Conservation (phyloP, 64 coral and sea anemone genomes). For the Platygyra sinensis region DNA sequence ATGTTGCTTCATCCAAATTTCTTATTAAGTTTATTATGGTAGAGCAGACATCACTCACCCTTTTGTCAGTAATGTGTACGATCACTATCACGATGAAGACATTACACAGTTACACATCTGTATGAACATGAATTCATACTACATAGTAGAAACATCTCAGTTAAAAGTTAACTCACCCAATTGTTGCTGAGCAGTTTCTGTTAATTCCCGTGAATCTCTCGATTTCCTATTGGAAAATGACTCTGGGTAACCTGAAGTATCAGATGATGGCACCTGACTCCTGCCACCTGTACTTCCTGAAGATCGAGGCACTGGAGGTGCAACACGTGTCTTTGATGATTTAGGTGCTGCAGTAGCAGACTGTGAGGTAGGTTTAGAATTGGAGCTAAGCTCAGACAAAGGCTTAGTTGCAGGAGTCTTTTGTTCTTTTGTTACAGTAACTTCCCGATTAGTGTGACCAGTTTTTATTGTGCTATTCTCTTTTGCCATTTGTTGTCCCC, state of each 20-base stretch:
- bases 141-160: too few relatives aligned
- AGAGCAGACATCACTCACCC: too few relatives aligned
- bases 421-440: neutral
- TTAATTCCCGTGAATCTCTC: slow-evolving; percentile 55
- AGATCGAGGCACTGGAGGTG: slow-evolving; percentile 41
- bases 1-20: too few relatives aligned
- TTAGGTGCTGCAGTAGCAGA: slow-evolving; percentile 14
- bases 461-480: neutral
- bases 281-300: slow-evolving; percentile 50
- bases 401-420: neutral
- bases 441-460: neutral
- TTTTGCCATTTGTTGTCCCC: neutral
- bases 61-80: too few relatives aligned
- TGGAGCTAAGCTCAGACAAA: neutral
- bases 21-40: too few relatives aligned
- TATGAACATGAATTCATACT: too few relatives aligned
- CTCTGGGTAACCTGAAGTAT: slow-evolving; percentile 75
- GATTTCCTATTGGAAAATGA: slow-evolving; percentile 62
- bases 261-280: slow-evolving; percentile 13
- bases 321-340: slow-evolving; percentile 33
- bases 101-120: too few relatives aligned
- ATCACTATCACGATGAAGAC: too few relatives aligned
- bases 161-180: neutral
- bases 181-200: slow-evolving; percentile 5
- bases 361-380: neutral